Base-by-base conservation (phyloP, 2,888 invertebrate species). In the Aphrophora alni region DNA sequence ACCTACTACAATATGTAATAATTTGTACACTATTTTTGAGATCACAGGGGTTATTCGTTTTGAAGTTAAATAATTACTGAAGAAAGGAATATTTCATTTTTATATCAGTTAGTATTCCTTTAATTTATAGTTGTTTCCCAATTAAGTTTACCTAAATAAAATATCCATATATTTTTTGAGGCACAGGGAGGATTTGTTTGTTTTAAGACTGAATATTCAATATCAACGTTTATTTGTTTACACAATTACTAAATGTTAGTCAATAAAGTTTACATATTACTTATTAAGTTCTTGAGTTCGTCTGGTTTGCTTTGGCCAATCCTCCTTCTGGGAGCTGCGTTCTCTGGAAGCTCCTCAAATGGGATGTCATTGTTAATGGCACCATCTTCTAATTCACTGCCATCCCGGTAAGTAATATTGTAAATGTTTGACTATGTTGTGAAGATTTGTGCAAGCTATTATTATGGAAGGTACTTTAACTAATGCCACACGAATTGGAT, bases 251-350 rank as follows among this genome's bases (percentile, higher is more conserved):
- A 33, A 33, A 8, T 8, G 33, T 33, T 33, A 33, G 33, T 33
- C 33, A 33, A 33, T 33, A 33, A 68, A 68, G 68, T 68, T 68
- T 68, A 68, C 68, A 68, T 68, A 68, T 68, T 68, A 68, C 68
- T 7, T 21, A 68, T 68, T 68, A 68, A 5, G 24, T 68, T 68
- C 3, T 68, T 68, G n/a, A 68, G 24, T 7, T 68, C 14, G 24
- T 68, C 68, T 24, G 5, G 4, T 68, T 68, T 68, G n/a, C 68
- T 12, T 68, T 68, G 68, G 24, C 68, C 14, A 24, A 21, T n/a
- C 24, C 68, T 68, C 68, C 68, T n/a, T 68, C 68, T 68, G 68
- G 68, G 5, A 24, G 68, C 68, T 68, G 3, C 68, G 24, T 68
- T 68, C 24, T 68, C 5, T 21, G 68, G 8, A 33, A 33, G 68